Conservation (phyloP, 2,888 invertebrate genomes). For the Parnassius mnemosyne region DNA sequence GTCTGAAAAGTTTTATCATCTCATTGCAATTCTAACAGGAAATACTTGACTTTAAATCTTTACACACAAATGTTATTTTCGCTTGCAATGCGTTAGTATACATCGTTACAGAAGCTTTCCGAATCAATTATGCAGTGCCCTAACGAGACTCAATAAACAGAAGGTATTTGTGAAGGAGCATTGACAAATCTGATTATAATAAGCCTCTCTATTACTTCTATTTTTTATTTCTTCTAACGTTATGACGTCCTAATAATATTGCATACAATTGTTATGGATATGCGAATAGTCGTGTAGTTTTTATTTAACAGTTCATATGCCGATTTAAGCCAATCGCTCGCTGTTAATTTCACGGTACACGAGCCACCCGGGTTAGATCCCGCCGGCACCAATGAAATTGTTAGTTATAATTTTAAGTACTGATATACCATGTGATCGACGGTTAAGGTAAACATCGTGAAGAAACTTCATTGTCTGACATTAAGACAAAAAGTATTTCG, state of each 20-base stretch:
- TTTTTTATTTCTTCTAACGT: not conserved
- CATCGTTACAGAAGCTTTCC: constrained; percentile 11
- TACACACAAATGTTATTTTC: not conserved
- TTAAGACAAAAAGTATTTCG: no score
- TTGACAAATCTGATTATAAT: constrained; percentile 33
- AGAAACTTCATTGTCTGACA: no score
- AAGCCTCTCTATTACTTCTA: constrained; percentile 28
- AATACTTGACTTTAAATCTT: constrained; percentile 1
- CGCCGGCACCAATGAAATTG: no score
- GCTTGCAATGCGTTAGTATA: constrained; percentile 1
- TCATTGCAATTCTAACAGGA: not conserved
- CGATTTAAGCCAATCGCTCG: no score
- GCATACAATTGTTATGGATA: not conserved
- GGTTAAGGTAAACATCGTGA: no score
- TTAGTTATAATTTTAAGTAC: no score
- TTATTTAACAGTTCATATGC: no score
- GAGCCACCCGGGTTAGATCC: no score
- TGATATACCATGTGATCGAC: no score
- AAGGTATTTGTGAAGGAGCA: constrained; percentile 29
- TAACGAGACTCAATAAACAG: constrained; percentile 33
- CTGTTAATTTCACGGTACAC: no score
- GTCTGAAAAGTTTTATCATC: constrained; percentile 22
- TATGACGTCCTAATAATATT: not conserved
- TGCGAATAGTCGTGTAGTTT: not conserved
- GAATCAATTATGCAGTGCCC: constrained; percentile 35